Percentiles rank a stretch among this genome's conserved stretches.
Evolutionary conservation across 2,113 vertebrate genomes (phyloP).

Genomic region (Leptocoma aspasia): DNA sequence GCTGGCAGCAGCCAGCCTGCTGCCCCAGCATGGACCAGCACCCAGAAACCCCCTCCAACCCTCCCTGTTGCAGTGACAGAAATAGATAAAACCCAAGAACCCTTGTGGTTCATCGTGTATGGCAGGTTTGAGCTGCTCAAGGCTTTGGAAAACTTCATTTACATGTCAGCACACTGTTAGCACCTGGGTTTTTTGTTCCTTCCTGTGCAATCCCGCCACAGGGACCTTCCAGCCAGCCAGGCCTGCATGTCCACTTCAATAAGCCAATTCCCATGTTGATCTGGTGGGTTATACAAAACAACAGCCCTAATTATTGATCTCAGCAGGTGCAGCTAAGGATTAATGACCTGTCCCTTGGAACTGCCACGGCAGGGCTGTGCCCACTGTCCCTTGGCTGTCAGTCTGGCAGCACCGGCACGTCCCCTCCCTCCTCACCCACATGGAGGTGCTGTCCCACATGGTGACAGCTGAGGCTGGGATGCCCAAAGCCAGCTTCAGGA

Average conservation of each 20-base stretch:
- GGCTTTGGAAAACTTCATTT: neutral
- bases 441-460: fast-evolving
- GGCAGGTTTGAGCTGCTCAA: neutral
- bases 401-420: fast-evolving
- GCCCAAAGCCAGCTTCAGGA: neutral
- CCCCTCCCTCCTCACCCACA: neutral
- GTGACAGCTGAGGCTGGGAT: neutral
- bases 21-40: neutral
- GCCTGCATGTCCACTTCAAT: neutral
- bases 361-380: neutral
- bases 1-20: neutral
- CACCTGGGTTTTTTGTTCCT: neutral
- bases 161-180: fast-evolving
- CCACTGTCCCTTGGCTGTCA: fast-evolving
- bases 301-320: neutral
- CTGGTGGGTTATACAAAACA: neutral
- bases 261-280: neutral
- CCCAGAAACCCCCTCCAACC: neutral
- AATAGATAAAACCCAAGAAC: neutral
- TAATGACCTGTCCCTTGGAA: neutral
- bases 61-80: neutral
- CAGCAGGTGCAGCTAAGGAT: neutral
- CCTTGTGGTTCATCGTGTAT: neutral
- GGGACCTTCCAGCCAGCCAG: neutral
- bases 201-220: neutral